phyloP scores from a whole-genome alignment of 1,140 invertebrate species.

The Brachionus koreanus region DNA sequence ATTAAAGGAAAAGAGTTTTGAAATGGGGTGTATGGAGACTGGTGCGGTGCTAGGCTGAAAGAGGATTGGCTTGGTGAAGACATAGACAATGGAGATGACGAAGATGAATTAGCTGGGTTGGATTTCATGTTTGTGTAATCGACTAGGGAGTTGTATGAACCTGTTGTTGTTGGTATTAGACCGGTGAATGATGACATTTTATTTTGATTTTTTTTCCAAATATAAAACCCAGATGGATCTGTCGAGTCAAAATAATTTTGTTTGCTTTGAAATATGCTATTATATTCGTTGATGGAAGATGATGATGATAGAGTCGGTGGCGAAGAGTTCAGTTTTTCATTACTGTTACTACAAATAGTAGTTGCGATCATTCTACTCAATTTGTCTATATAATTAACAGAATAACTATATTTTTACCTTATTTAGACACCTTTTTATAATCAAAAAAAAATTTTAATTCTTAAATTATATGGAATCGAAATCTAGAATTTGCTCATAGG shows the following conservation, averaged over 20 bases:
- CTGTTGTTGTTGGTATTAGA: neutral
- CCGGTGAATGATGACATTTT: slow-evolving; percentile 7
- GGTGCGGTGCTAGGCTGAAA: neutral
- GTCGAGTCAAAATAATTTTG: neutral
- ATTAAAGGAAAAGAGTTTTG: neutral
- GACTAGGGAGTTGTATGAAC: neutral
- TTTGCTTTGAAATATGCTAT: neutral
- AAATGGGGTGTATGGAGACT: neutral
- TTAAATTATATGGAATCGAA: neutral
- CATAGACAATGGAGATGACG: neutral
- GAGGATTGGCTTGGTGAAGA: slow-evolving; percentile 7
- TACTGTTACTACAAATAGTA: slow-evolving; percentile 20
- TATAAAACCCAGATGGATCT: neutral
- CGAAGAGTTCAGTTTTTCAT: slow-evolving; percentile 9
- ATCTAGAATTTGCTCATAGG: neutral
- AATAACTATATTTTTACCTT: neutral
- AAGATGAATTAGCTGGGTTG: neutral
- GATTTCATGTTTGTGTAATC: neutral
- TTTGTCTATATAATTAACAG: slow-evolving; percentile 19
- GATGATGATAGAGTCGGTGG: slow-evolving; percentile 16
- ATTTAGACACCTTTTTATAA: neutral
- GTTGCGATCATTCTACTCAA: slow-evolving; percentile 4
- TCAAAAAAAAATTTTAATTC: neutral
- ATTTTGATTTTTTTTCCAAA: slow-evolving; percentile 24
- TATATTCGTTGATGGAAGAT: neutral